A percentile compares a stretch with the other conserved stretches of the same genome.
These are phyloP conservation scores for Dipodomys merriami DNA, from an alignment of 2,113 vertebrate species.

Conservation along the genomic window DNA sequence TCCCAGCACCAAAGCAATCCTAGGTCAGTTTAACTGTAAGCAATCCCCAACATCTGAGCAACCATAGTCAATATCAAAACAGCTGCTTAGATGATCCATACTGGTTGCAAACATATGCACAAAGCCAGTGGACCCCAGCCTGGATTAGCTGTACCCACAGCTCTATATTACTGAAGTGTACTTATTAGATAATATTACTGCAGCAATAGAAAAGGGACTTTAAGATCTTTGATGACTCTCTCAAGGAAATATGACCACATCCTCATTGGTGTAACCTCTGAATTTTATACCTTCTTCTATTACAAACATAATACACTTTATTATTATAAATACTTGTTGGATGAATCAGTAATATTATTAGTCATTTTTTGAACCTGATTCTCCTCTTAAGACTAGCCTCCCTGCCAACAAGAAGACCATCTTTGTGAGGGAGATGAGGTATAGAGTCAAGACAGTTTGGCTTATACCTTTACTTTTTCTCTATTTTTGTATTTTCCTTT, in stretches of 20 bases:
- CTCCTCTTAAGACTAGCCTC: neutral
- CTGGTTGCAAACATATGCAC: neutral
- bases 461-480: too few species aligned
- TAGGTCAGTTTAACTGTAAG: neutral
- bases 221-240: neutral
- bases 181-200: neutral
- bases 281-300: neutral
- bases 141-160: neutral
- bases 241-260: neutral
- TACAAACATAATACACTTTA: neutral
- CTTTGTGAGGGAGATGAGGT: neutral
- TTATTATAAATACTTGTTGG: neutral
- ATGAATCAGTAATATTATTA: neutral
- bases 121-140: neutral
- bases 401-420: constrained; percentile 2
- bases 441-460: neutral
- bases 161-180: neutral
- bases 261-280: neutral
- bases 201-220: neutral
- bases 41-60: neutral
- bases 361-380: neutral
- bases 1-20: neutral
- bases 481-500: too few species aligned
- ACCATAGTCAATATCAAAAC: neutral
- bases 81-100: neutral